A percentile compares a stretch with the other conserved stretches of the same genome.
These are phyloP conservation scores for Drosophila albomicans DNA, from an alignment of 1,140 invertebrate species.

Conservation along the genomic window DNA sequence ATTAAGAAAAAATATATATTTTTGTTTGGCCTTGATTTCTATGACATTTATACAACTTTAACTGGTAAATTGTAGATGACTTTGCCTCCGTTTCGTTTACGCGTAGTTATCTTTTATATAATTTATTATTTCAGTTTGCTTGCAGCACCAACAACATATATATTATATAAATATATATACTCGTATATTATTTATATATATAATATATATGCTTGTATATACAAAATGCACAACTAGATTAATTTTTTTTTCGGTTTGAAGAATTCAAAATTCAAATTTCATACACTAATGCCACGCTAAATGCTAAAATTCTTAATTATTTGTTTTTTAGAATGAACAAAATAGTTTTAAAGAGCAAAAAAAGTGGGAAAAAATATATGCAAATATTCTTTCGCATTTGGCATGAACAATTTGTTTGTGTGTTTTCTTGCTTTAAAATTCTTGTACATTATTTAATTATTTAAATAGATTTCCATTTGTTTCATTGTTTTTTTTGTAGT, in stretches of 20 bases:
- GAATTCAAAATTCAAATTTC: conserved; percentile 79
- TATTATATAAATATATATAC: conserved; percentile 30
- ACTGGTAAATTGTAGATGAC: conserved; percentile 56
- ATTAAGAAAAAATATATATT: conserved; percentile 48
- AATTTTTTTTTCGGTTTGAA: conserved; percentile 53
- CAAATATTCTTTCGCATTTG: conserved; percentile 68
- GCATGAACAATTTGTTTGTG: conserved; percentile 71
- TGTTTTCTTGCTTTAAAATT: conserved; percentile 63
- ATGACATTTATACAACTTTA: conserved; percentile 64
- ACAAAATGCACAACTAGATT: conserved; percentile 80
- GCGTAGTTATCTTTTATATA: conserved; percentile 26
- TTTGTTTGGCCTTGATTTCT: conserved; percentile 47
- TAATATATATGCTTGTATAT: conserved; percentile 63
- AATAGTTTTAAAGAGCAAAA: conserved; percentile 56
- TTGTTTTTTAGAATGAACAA: conserved; percentile 49
- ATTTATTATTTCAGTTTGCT: conserved; percentile 65
- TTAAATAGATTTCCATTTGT: conserved; percentile 50
- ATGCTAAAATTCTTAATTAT: conserved; percentile 63
- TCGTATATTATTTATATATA: conserved; percentile 39
- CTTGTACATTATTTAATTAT: conserved; percentile 64
- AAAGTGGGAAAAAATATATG: conserved; percentile 59
- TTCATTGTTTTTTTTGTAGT: conserved; percentile 25
- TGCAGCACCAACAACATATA: conserved; percentile 79
- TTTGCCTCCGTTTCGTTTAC: conserved; percentile 45
- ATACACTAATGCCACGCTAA: conserved; percentile 60